Evolutionary conservation across 2,797 vertebrate genomes (phyloP).

Genomic region (Acrocephalus scirpaceus): DNA sequence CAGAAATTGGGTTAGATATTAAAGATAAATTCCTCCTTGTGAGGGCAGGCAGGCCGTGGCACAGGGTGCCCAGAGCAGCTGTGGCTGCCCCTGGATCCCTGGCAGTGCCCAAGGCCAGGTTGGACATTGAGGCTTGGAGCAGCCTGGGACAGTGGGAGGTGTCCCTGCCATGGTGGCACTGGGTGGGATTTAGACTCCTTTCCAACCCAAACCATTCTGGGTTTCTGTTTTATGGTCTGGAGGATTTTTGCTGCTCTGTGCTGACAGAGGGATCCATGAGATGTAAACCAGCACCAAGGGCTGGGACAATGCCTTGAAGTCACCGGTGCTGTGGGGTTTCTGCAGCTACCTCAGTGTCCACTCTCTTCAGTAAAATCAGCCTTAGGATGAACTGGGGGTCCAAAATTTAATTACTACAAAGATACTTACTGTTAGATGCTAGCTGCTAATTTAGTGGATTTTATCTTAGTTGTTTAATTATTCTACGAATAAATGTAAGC

Average conservation of each 20-base stretch:
- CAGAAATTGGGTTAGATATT: neutral
- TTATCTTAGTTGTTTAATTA: neutral
- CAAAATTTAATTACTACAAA: neutral
- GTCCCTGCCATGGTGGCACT: neutral
- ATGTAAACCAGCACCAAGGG: neutral
- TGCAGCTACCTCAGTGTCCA: no score
- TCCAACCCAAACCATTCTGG: neutral
- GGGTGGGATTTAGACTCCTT: neutral
- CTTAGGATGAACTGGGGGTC: neutral
- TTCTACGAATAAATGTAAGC: neutral
- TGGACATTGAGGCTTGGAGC: neutral
- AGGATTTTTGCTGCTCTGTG: neutral
- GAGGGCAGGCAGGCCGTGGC: neutral
- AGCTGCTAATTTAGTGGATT: neutral
- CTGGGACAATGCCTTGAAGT: neutral
- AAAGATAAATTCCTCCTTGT: fast-evolving
- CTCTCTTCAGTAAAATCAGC: neutral
- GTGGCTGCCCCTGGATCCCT: neutral
- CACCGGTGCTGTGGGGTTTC: fast-evolving
- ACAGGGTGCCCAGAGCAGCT: neutral
- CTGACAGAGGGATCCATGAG: fast-evolving
- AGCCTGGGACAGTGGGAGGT: neutral
- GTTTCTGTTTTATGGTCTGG: fast-evolving
- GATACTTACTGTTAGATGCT: neutral
- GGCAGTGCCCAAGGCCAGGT: fast-evolving